Percentiles rank a stretch among this genome's conserved stretches.
These are phyloP conservation scores for Parnassius smintheus DNA, from an alignment of 2,888 invertebrate genomes.

Conservation along the genomic window DNA sequence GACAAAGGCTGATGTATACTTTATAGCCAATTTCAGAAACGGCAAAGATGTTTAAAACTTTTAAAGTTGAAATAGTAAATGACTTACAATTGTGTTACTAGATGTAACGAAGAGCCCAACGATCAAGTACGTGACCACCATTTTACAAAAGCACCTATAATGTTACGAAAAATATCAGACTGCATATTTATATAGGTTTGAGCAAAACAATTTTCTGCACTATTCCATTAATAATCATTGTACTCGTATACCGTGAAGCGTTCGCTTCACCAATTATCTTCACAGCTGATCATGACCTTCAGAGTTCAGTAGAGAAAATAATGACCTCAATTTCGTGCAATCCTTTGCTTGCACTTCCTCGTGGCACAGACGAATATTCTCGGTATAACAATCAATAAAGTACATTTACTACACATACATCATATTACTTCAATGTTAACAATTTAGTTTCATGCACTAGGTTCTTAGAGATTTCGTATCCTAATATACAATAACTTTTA, in stretches of 20 bases:
- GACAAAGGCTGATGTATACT: too few species aligned
- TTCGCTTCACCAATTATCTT: slow-evolving; percentile 22
- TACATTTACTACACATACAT: too few species aligned
- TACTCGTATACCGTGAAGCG: slow-evolving; percentile 6
- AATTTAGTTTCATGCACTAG: too few species aligned
- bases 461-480: too few species aligned
- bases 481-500: too few species aligned
- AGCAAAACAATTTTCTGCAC: slow-evolving; percentile 14
- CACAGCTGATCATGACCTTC: slow-evolving; percentile 23
- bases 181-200: slow-evolving; percentile 20
- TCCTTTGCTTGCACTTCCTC: slow-evolving; percentile 4
- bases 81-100: slow-evolving; percentile 11
- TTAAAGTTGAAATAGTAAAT: slow-evolving; percentile 1
- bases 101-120: slow-evolving; percentile 6
- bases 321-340: slow-evolving; percentile 9
- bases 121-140: slow-evolving; percentile 2
- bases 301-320: slow-evolving; percentile 16
- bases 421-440: too few species aligned
- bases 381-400: background rate
- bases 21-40: too few species aligned
- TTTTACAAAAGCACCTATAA: background rate
- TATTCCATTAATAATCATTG: slow-evolving; percentile 14
- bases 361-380: background rate
- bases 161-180: slow-evolving; percentile 7
- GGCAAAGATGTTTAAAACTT: background rate